Evolutionary conservation across 2,888 invertebrate species (phyloP).

Genomic region (Leptogaster cylindrica): DNA sequence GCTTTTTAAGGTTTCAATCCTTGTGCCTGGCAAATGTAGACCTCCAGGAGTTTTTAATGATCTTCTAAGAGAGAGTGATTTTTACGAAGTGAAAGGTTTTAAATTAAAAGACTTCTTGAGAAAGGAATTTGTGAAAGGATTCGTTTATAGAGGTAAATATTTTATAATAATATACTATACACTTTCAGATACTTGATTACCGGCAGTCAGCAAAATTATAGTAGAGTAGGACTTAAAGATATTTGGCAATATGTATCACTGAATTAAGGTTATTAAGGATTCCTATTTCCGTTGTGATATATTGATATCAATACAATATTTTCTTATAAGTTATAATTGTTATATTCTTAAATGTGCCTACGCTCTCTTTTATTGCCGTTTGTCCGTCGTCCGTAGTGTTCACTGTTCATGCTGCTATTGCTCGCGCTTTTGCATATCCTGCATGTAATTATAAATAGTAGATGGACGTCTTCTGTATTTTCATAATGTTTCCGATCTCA

Average conservation of each 20-base stretch:
- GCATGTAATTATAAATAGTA: too few relatives aligned
- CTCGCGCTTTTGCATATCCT: too few relatives aligned
- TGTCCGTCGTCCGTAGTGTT: too few relatives aligned
- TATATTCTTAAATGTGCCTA: too few relatives aligned
- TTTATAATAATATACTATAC: neutral
- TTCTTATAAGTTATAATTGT: conserved; percentile 3
- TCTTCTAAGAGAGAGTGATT: conserved; percentile 63
- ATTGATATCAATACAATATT: neutral
- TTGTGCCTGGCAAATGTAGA: conserved; percentile 63
- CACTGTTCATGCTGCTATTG: too few relatives aligned
- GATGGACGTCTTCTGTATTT: too few relatives aligned
- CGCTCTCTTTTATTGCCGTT: too few relatives aligned
- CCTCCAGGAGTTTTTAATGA: conserved; percentile 48
- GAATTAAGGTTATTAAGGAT: neutral
- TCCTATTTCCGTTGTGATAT: neutral
- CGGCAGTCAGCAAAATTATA: too few relatives aligned
- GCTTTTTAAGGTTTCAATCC: conserved; percentile 63
- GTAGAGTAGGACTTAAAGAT: too few relatives aligned
- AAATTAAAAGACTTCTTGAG: conserved; percentile 62
- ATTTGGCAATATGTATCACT: too few relatives aligned
- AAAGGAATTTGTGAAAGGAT: conserved; percentile 65
- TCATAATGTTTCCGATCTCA: too few relatives aligned
- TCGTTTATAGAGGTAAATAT: conserved; percentile 65
- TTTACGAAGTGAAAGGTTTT: conserved; percentile 64
- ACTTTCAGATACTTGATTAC: too few relatives aligned